These are phyloP conservation scores for Drosophila eohydei DNA, from an alignment of 2,888 invertebrate species.

Conservation along the genomic window DNA sequence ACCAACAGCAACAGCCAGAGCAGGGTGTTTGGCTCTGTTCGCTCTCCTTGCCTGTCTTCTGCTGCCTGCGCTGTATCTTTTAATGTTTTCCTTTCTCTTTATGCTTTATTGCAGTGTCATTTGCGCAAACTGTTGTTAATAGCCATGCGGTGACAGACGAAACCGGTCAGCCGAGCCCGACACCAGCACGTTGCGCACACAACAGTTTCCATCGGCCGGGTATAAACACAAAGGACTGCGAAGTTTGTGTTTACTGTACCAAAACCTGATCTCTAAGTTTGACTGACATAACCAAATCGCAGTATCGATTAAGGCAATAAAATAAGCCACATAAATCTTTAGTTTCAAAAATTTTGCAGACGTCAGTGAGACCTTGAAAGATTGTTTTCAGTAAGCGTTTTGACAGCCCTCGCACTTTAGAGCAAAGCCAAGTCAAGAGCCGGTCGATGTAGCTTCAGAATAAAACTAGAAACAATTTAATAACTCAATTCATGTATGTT, in stretches of 20 bases:
- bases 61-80: constrained; percentile 43
- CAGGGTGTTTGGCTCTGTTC: not conserved
- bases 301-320: too few species aligned
- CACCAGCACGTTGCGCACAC: not conserved
- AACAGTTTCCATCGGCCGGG: too few species aligned
- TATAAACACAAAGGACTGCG: too few species aligned
- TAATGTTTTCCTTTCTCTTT: constrained; percentile 57
- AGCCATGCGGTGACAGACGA: constrained; percentile 66
- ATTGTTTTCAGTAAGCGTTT: too few species aligned
- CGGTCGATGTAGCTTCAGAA: not conserved
- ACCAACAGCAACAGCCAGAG: not conserved
- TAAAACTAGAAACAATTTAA: not conserved
- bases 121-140: constrained; percentile 77
- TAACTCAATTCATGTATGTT: too few species aligned
- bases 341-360: too few species aligned
- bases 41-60: constrained; percentile 6
- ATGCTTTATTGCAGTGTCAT: constrained; percentile 76
- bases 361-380: too few species aligned
- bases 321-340: too few species aligned
- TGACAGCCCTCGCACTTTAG: too few species aligned
- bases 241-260: too few species aligned
- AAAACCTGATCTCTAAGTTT: too few species aligned
- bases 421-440: not conserved
- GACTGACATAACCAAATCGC: too few species aligned
- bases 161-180: not conserved